Conservation (phyloP, 2,888 invertebrate genomes). For the Hemicrepidius hirtus region DNA sequence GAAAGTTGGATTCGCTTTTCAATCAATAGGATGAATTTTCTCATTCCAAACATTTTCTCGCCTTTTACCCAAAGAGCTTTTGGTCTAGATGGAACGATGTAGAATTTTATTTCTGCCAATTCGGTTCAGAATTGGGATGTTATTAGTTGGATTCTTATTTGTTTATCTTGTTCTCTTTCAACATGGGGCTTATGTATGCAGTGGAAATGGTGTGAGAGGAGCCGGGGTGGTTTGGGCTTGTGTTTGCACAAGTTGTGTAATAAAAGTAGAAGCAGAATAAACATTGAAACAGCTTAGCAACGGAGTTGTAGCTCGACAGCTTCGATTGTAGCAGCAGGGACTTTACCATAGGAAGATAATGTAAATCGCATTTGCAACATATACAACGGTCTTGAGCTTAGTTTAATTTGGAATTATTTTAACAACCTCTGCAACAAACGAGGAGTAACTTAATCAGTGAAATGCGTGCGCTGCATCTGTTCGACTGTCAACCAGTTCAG, state of each 20-base stretch:
- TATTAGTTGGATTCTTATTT: slow-evolving; percentile 53
- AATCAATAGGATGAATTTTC: slow-evolving; percentile 31
- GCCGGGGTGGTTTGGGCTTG: slow-evolving; percentile 36
- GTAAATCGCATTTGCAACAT: slow-evolving; percentile 23
- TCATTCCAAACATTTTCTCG: slow-evolving; percentile 30
- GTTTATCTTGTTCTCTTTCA: slow-evolving; percentile 53
- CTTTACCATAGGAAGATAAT: slow-evolving; percentile 7
- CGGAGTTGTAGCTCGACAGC: slow-evolving; percentile 28
- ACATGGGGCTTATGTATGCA: slow-evolving; percentile 47
- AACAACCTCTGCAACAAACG: slow-evolving; percentile 15
- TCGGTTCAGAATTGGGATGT: slow-evolving; percentile 49
- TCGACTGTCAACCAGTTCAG: slow-evolving; percentile 17
- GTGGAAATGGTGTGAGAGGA: slow-evolving; percentile 42
- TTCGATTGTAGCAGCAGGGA: slow-evolving; percentile 15
- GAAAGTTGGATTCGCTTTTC: slow-evolving; percentile 27
- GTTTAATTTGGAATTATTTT: slow-evolving; percentile 31
- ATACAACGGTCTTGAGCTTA: slow-evolving; percentile 17
- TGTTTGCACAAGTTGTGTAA: slow-evolving; percentile 54
- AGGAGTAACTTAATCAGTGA: slow-evolving; percentile 29
- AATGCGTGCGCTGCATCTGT: slow-evolving; percentile 34
- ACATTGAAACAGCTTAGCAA: slow-evolving; percentile 40
- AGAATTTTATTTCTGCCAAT: slow-evolving; percentile 31
- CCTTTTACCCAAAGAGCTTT: slow-evolving; percentile 15
- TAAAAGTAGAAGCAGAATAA: slow-evolving; percentile 54
- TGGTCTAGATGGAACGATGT: slow-evolving; percentile 7